These are phyloP conservation scores for Leptinotarsa juncta DNA, from an alignment of 2,888 invertebrate species.

Conservation along the genomic window DNA sequence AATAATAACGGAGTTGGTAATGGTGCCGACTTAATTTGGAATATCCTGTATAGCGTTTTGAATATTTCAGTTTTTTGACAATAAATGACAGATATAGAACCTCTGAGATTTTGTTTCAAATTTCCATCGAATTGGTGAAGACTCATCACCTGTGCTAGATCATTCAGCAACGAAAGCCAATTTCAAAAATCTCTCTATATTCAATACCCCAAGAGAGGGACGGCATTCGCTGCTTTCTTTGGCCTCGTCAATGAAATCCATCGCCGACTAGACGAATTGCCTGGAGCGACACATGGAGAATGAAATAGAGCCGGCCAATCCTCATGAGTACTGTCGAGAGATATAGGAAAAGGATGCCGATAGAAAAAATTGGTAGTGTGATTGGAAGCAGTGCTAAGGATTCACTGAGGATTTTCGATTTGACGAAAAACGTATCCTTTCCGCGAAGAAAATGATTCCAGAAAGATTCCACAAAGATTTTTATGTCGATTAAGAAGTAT, in stretches of 20 bases:
- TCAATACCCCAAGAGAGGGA: conserved; percentile 35
- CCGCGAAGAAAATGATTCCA: background rate
- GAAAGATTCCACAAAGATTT: background rate
- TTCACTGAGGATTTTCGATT: conserved; percentile 7
- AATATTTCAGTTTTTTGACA: no score
- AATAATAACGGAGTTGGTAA: no score
- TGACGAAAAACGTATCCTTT: background rate
- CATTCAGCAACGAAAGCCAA: conserved; percentile 35
- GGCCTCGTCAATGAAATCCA: conserved; percentile 32
- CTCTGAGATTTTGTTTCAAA: no score
- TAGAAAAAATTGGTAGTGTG: background rate
- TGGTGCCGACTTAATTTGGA: no score
- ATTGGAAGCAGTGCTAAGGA: background rate
- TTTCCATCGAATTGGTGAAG: background rate
- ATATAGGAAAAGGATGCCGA: conserved; percentile 10
- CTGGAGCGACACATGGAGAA: conserved; percentile 22
- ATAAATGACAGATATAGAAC: no score
- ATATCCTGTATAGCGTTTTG: no score
- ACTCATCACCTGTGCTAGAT: conserved; percentile 21
- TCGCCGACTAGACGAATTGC: conserved; percentile 35
- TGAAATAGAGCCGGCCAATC: conserved; percentile 21
- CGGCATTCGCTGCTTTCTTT: conserved; percentile 20
- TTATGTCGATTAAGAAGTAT: background rate
- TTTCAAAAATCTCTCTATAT: conserved; percentile 44
- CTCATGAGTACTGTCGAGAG: conserved; percentile 19